Percentiles rank a stretch among this genome's conserved stretches.
Evolutionary conservation across 2,113 vertebrate genomes (phyloP).

Genomic region (Zootoca vivipara): DNA sequence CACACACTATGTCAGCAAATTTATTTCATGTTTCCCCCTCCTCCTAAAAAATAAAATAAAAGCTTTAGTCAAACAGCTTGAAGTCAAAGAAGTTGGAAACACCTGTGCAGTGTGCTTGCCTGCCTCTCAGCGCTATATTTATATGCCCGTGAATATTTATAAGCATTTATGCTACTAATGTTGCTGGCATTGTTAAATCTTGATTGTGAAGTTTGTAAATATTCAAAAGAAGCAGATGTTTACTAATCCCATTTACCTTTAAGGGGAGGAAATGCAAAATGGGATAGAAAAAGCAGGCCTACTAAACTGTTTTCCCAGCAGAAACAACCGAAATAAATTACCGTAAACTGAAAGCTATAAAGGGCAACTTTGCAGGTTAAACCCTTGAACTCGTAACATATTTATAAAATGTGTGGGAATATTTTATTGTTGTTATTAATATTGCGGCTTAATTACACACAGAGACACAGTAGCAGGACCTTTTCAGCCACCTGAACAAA

Average conservation of each 20-base stretch:
- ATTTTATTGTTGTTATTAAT: slow-evolving; percentile 43
- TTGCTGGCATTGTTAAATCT: slow-evolving; percentile 58
- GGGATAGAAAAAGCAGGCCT: slow-evolving; percentile 53
- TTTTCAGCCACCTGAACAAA: slow-evolving; percentile 30
- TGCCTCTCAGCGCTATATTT: slow-evolving; percentile 56
- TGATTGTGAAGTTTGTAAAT: slow-evolving; percentile 71
- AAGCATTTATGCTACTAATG: slow-evolving; percentile 54
- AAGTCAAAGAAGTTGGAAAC: slow-evolving; percentile 61
- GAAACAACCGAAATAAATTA: slow-evolving; percentile 67
- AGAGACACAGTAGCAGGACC: slow-evolving; percentile 64
- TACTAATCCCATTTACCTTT: slow-evolving; percentile 65
- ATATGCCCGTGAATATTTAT: slow-evolving; percentile 67
- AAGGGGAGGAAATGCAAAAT: slow-evolving; percentile 64
- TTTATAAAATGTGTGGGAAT: slow-evolving; percentile 74
- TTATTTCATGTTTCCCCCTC: slow-evolving; percentile 23
- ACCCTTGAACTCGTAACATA: slow-evolving; percentile 61
- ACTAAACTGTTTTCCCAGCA: slow-evolving; percentile 65
- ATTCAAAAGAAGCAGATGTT: slow-evolving; percentile 71
- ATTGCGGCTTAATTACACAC: slow-evolving; percentile 68
- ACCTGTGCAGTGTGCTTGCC: slow-evolving; percentile 24
- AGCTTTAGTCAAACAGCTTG: slow-evolving; percentile 52
- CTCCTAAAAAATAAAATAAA: neutral
- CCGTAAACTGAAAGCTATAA: slow-evolving; percentile 66
- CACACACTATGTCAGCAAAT: slow-evolving; percentile 51
- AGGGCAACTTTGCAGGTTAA: slow-evolving; percentile 67